A percentile compares a stretch with the other conserved stretches of the same genome.
These are phyloP conservation scores for Labeo rohita DNA, from an alignment of 2,113 vertebrate species.

Conservation along the genomic window DNA sequence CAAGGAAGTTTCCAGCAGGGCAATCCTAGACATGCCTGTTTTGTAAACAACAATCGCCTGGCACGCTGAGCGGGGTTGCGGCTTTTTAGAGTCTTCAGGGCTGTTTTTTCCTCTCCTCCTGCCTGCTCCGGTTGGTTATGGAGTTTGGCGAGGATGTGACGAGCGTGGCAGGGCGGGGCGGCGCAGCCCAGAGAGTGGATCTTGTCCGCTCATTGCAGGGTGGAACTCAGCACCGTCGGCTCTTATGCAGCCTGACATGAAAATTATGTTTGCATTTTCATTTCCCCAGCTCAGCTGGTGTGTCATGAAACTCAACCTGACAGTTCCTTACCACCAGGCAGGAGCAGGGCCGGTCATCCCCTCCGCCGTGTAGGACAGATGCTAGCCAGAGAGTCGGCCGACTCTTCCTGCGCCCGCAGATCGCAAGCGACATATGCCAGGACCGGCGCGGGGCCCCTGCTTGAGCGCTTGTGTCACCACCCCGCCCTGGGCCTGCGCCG, in stretches of 20 bases:
- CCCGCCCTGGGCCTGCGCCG: slow-evolving; percentile 65
- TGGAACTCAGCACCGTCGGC: slow-evolving; percentile 68
- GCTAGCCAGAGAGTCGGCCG: slow-evolving; percentile 72
- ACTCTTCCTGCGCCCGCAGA: slow-evolving; percentile 67
- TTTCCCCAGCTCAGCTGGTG: slow-evolving; percentile 74
- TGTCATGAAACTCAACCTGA: slow-evolving; percentile 77
- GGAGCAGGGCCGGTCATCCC: slow-evolving; percentile 58
- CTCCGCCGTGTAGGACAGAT: slow-evolving; percentile 63
- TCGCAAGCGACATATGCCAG: slow-evolving; percentile 80
- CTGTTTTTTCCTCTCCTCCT: slow-evolving; percentile 10
- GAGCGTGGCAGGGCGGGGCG: slow-evolving; percentile 16
- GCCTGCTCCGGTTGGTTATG: slow-evolving; percentile 16
- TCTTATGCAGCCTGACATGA: slow-evolving; percentile 74
- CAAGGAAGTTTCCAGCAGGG: slow-evolving; percentile 32
- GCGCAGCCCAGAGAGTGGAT: slow-evolving; percentile 47
- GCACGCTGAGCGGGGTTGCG: slow-evolving; percentile 42
- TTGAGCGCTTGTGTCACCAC: slow-evolving; percentile 74
- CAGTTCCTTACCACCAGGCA: slow-evolving; percentile 80
- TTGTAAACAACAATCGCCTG: slow-evolving; percentile 51
- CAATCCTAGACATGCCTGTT: slow-evolving; percentile 38
- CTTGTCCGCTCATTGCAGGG: slow-evolving; percentile 61
- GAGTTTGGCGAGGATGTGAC: background rate
- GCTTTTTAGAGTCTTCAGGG: slow-evolving; percentile 30
- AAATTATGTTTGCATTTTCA: slow-evolving; percentile 84
- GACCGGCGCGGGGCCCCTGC: slow-evolving; percentile 67